Percentiles rank a stretch among this genome's conserved stretches.
phyloP scores from a whole-genome alignment of 2,797 vertebrate genomes.

The Enteromius argenteus region DNA sequence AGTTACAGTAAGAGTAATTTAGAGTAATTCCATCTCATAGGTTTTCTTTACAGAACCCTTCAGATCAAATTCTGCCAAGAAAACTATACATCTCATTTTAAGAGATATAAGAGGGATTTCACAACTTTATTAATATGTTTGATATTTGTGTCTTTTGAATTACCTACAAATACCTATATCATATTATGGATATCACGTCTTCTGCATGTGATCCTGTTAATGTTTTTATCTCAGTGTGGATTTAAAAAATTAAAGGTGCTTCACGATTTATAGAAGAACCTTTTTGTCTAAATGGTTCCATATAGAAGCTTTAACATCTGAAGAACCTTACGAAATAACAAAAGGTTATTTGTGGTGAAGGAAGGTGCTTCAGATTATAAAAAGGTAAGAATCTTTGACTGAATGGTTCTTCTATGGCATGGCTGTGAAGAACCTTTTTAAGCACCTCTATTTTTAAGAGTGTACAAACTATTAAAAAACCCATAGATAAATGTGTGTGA shows the following conservation, averaged over 20 bases:
- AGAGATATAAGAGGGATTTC: constrained; percentile 11
- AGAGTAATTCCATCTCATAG: background rate
- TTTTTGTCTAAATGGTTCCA: no score
- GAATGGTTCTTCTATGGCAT: no score
- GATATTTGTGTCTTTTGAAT: background rate
- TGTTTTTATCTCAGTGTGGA: background rate
- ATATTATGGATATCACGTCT: background rate
- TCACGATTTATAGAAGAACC: no score
- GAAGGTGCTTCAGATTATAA: no score
- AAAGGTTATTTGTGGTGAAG: no score
- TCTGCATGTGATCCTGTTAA: background rate
- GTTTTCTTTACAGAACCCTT: background rate
- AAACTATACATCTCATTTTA: constrained; percentile 1
- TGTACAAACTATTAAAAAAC: no score
- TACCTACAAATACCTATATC: background rate
- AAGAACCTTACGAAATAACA: no score
- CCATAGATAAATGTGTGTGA: no score
- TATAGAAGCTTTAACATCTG: no score
- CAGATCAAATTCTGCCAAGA: background rate
- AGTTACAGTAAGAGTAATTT: constrained; percentile 1
- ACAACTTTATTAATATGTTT: background rate
- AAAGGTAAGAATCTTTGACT: no score
- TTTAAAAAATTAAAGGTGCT: background rate
- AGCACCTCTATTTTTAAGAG: no score
- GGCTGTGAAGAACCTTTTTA: no score